Percentiles rank a stretch among this genome's conserved stretches.
Conservation (phyloP, 2,888 invertebrate species). For the Parochlus steinenii region DNA sequence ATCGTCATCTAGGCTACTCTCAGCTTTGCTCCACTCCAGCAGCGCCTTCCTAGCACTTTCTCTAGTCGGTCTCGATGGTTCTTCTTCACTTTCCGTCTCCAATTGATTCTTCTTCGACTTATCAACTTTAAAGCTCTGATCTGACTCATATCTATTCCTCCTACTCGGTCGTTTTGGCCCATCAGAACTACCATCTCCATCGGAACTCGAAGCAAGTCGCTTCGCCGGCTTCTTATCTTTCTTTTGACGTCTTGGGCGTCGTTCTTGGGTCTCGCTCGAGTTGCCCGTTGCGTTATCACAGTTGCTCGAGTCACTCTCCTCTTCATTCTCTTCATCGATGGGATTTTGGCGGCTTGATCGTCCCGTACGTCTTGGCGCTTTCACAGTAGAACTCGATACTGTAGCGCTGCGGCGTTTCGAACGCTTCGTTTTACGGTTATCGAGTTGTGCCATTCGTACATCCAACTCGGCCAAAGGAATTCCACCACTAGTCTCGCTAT, state of each 20-base stretch:
- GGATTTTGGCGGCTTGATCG: conserved; percentile 14
- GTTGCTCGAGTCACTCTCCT: conserved; percentile 16
- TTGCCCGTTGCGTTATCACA: conserved; percentile 15
- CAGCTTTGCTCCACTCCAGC: conserved; percentile 16
- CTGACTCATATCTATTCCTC: conserved; percentile 16
- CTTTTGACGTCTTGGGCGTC: conserved; percentile 13
- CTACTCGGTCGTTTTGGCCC: conserved; percentile 11
- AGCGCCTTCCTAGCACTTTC: conserved; percentile 6
- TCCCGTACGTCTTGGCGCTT: conserved; percentile 17
- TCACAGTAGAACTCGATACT: conserved; percentile 18
- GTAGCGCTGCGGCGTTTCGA: conserved; percentile 15
- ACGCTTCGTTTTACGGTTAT: conserved; percentile 17
- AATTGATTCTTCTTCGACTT: not conserved
- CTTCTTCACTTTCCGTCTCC: conserved; percentile 8
- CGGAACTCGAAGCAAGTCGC: conserved; percentile 14
- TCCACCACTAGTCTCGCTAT: conserved; percentile 15
- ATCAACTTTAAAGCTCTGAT: conserved; percentile 13
- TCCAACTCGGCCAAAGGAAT: conserved; percentile 15
- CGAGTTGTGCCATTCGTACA: conserved; percentile 16
- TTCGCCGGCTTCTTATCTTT: conserved; percentile 19
- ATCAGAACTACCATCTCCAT: conserved; percentile 13
- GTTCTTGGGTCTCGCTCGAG: conserved; percentile 18
- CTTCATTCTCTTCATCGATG: conserved; percentile 19
- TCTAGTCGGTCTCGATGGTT: conserved; percentile 6
- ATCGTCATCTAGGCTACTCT: conserved; percentile 17